These are phyloP conservation scores for Podotricha telesiphe DNA, from an alignment of 2,888 invertebrate species.

Conservation along the genomic window DNA sequence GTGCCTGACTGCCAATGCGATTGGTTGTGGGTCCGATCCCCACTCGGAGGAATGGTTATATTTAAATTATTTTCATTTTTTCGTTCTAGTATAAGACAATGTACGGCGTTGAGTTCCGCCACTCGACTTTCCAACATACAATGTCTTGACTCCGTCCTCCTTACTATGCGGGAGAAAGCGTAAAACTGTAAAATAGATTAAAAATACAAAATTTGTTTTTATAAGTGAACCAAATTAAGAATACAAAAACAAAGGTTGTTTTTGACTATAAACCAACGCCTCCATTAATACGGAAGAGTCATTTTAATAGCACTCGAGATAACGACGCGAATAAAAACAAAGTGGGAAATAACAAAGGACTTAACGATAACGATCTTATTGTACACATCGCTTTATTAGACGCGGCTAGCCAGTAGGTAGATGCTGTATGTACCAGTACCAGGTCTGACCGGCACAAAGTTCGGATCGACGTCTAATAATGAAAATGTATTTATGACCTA, in stretches of 20 bases:
- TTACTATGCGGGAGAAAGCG: no score
- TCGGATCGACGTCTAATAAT: constrained; percentile 66
- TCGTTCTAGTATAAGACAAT: no score
- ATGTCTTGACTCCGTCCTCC: no score
- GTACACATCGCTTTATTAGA: constrained; percentile 34
- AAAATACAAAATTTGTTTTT: not conserved
- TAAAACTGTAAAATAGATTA: no score
- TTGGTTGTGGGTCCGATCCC: no score
- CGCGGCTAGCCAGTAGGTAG: not conserved
- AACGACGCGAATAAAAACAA: constrained; percentile 41
- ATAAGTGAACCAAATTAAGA: not conserved
- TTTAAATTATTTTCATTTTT: no score
- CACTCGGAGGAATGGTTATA: no score
- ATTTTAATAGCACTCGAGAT: constrained; percentile 38
- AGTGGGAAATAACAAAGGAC: constrained; percentile 39
- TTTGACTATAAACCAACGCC: constrained; percentile 5
- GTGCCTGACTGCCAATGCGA: no score
- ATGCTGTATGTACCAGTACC: no score
- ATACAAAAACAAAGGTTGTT: constrained; percentile 9
- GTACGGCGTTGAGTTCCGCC: no score
- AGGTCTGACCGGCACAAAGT: constrained; percentile 13
- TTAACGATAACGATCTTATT: constrained; percentile 36
- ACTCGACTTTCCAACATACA: no score
- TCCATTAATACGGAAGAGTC: constrained; percentile 24
- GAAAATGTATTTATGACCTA: constrained; percentile 84